These are phyloP conservation scores for Diacarnus erythraeanus DNA, from an alignment of 37 sponge, comb jelly and placozoan genomes.

Conservation along the genomic window DNA sequence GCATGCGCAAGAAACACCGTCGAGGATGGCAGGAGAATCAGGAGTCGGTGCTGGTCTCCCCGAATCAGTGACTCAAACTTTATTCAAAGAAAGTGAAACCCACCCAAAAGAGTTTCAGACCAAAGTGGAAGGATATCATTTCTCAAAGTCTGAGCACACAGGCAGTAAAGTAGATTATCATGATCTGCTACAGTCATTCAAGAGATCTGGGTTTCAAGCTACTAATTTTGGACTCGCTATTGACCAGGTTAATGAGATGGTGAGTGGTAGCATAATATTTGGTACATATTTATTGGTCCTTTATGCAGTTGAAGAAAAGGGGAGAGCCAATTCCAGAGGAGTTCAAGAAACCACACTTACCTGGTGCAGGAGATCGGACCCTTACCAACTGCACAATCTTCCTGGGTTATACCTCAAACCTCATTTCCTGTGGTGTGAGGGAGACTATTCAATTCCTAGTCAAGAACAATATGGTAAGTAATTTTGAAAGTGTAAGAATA, in stretches of 20 bases:
- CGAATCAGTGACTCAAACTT: slow-evolving; percentile 4
- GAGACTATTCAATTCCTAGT: slow-evolving; percentile 88
- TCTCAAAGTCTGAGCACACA: slow-evolving; percentile 21
- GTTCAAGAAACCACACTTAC: slow-evolving; percentile 32
- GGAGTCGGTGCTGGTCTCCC: not conserved
- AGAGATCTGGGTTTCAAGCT: slow-evolving; percentile 94
- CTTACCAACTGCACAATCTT: slow-evolving; percentile 94
- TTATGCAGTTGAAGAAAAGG: slow-evolving; percentile 56
- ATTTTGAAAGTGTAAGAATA: not conserved
- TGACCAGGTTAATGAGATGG: slow-evolving; percentile 85
- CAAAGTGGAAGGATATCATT: slow-evolving; percentile 79
- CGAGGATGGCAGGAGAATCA: no score
- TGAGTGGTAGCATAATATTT: not conserved
- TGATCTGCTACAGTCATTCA: slow-evolving; percentile 77
- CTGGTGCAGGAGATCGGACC: slow-evolving; percentile 56
- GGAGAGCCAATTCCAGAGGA: slow-evolving; percentile 55
- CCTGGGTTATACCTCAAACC: slow-evolving; percentile 97
- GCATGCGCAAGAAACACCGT: not conserved
- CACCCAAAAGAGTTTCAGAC: slow-evolving; percentile 58
- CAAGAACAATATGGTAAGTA: slow-evolving; percentile 88
- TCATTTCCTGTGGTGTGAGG: slow-evolving; percentile 90
- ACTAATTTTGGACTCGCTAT: slow-evolving; percentile 95
- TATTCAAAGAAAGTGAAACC: slow-evolving; percentile 62
- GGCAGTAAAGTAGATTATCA: slow-evolving; percentile 75
- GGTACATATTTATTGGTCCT: not conserved